Base-by-base conservation (phyloP, 2,113 vertebrate species). In the Egretta garzetta region DNA sequence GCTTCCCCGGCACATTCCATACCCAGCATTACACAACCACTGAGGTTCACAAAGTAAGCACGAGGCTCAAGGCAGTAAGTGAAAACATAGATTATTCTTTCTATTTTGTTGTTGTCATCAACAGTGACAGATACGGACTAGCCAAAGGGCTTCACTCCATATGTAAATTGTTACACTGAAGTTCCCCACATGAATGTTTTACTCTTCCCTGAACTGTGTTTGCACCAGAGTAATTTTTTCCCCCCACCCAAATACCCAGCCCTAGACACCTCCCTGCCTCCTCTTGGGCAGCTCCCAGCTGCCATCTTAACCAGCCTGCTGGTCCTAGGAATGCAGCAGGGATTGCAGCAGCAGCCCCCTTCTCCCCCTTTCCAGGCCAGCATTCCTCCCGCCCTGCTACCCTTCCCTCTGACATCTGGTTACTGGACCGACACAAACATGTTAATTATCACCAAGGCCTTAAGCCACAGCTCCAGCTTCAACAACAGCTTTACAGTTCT, bases 71-170 rank as follows among this genome's bases (percentile, higher is more conserved):
- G 58, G 35, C 22, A n/a, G 47, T 26, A 50, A 56, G n/a, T 30
- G 32, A 60, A 71, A 77, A 49, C 26, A 28, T 1, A 6, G 28
- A 19, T 32, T 41, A 27, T 21, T 50, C 45, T 26, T 30, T 28
- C 66, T 35, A 3, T 20, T 68, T 59, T 67, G 39, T 28, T 64
- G 30, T 53, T 70, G 37, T 60, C 37, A 39, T 21, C 53, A 52
- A 3, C 24, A 55, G 66, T 0, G 14, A 21, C 1, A 22, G 50
- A 58, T 4, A 6, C 0, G 3, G 37, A 47, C 24, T 2, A n/a
- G 49, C 43, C 70, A 32, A 37, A 77, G 21, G 66, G 50, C 26
- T 45, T 53, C 12, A 39, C 28, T 62, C 32, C 2, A 39, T 15
- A n/a, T 7, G 15, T 4, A 23, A 26, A 63, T 19, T 6, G 4